Evolutionary conservation across 2,888 invertebrate species (phyloP).

Genomic region (Calameuta pallipes): DNA sequence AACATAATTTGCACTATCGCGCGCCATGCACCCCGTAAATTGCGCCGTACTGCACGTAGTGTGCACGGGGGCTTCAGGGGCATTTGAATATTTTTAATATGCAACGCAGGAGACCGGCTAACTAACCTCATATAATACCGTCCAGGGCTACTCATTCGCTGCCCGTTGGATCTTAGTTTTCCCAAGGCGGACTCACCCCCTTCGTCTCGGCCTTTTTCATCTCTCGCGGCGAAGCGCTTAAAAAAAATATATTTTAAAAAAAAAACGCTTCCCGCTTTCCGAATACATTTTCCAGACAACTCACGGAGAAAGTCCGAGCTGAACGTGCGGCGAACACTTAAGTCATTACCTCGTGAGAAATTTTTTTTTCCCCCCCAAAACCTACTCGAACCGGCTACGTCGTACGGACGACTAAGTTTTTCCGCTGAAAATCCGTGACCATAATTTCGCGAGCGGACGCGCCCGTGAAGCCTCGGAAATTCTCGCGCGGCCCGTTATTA

Average conservation of each 20-base stretch:
- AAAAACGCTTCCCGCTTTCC: not conserved
- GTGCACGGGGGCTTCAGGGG: not conserved
- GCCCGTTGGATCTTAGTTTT: constrained; percentile 21
- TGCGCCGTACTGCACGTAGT: constrained; percentile 20
- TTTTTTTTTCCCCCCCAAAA: not conserved
- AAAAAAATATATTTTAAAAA: too few species aligned
- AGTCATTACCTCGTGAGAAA: not conserved
- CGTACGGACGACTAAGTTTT: not conserved
- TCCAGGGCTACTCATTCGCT: constrained; percentile 18
- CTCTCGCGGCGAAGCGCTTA: not conserved
- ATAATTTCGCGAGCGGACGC: not conserved
- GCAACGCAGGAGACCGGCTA: constrained; percentile 55
- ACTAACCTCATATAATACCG: constrained; percentile 57
- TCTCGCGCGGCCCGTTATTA: constrained; percentile 10
- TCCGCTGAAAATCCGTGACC: not conserved
- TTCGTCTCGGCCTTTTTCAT: not conserved
- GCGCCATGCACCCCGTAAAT: constrained; percentile 44
- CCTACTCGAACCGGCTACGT: not conserved
- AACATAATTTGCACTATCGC: constrained; percentile 57
- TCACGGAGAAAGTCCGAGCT: not conserved
- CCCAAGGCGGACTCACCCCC: not conserved
- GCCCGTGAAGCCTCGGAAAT: not conserved
- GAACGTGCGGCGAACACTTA: not conserved
- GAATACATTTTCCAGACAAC: not conserved
- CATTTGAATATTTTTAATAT: constrained; percentile 64